Evolutionary conservation across 1,140 invertebrate genomes (phyloP), one percentile per base, ranked within the genome.

Genomic region (Caenorhabditis inopinata): DNA sequence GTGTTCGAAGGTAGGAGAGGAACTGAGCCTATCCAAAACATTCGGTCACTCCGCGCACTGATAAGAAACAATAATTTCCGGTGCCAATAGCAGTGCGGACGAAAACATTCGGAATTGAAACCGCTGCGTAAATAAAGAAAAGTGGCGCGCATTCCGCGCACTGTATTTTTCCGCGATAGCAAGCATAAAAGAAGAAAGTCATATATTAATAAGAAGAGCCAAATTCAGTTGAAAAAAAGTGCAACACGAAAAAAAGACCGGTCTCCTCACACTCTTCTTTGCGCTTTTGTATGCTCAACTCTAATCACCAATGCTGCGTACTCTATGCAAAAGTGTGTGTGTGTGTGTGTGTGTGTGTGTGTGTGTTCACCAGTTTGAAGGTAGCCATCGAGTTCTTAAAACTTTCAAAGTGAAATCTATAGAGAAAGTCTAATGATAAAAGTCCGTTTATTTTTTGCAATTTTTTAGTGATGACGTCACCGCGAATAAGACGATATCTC

Each of bases 51-150:
- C 21, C 16, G 58, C 58, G n/a, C 58, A 38, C 32, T 68, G 58
- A 68, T 68, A 68, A 68, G 58, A 68, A 68, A 68, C 58, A 68
- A 68, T 32, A 38, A 68, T 18, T 68, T 68, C 58, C 58, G 58
- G 58, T 38, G 58, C 32, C 58, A 68, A 21, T 9, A 21, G 14
- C 7, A 32, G 27, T 38, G 58, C 32, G 27, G 29, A 58, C 51
- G 35, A 58, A 32, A 58, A 68, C 58, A 68, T 38, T 68, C 35
- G 35, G 58, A 68, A 68, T 68, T 68, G 58, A 68, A 68, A 68
- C 58, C 58, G 32, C 23, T 38, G 58, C 58, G 58, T 68, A 68
- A 68, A 68, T 68, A 68, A 5, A 25, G 23, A 21, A 53, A 53
- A 25, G n/a, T 25, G n/a, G 6, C 38, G 38, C 38, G 27, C 58